These are phyloP conservation scores for Laupala kohalensis DNA, from an alignment of 1,140 invertebrate species.

Conservation along the genomic window DNA sequence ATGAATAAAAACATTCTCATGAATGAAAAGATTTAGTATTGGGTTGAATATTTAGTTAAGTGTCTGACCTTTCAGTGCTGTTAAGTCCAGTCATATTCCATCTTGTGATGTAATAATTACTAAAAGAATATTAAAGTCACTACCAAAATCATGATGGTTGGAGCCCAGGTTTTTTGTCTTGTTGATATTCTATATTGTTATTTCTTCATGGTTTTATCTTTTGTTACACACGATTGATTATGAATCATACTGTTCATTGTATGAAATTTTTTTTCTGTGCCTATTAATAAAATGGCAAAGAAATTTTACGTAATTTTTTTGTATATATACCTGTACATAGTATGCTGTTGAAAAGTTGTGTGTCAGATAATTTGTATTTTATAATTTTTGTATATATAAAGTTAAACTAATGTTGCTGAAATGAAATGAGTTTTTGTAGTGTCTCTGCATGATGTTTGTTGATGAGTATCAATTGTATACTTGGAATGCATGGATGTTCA, in stretches of 20 bases:
- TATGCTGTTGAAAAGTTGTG: not conserved
- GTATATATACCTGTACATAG: not conserved
- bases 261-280: not conserved
- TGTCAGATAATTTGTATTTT: not conserved
- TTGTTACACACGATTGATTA: not conserved
- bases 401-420: not conserved
- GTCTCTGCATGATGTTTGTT: not conserved
- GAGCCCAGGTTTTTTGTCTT: not conserved
- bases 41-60: not conserved
- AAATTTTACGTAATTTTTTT: not conserved
- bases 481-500: not conserved
- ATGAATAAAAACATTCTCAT: not conserved
- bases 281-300: not conserved
- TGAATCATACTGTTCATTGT: not conserved
- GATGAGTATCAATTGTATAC: not conserved
- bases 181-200: not conserved
- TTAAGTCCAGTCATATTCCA: not conserved
- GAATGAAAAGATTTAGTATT: not conserved
- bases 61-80: not conserved
- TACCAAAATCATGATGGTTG: not conserved
- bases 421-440: not conserved
- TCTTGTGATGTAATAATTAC: not conserved
- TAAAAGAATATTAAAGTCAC: not conserved
- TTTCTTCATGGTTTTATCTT: not conserved
- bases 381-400: not conserved